Percentiles rank a stretch among this genome's conserved stretches.
These are phyloP conservation scores for Rhinolophus sinicus DNA, from an alignment of 2,113 vertebrate genomes.

Conservation along the genomic window DNA sequence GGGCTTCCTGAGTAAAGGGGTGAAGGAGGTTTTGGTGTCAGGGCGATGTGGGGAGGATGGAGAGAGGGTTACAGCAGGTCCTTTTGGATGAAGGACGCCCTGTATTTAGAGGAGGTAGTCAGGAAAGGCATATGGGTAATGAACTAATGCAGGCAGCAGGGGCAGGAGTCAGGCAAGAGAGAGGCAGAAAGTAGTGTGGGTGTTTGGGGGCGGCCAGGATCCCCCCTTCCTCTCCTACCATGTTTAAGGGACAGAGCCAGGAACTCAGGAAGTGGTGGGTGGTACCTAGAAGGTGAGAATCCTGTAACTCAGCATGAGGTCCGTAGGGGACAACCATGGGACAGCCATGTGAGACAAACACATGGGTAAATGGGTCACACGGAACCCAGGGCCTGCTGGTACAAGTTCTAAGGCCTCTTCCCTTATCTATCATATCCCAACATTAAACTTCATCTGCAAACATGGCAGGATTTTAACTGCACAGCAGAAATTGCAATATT, in stretches of 20 bases:
- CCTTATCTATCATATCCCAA: neutral
- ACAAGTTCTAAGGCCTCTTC: neutral
- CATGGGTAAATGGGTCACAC: neutral
- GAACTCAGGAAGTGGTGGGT: neutral
- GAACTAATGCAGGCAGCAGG: neutral
- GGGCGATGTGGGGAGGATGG: neutral
- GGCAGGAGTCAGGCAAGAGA: neutral
- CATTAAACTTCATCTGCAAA: neutral
- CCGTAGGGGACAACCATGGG: neutral
- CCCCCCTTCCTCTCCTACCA: neutral
- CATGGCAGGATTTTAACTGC: neutral
- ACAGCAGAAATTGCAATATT: neutral
- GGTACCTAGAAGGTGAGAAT: neutral
- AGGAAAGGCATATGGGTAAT: neutral
- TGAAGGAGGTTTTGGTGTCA: neutral
- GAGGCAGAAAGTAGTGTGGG: neutral
- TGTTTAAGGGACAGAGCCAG: neutral
- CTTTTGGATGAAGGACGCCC: neutral
- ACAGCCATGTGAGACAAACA: neutral
- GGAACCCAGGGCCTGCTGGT: neutral
- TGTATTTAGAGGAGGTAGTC: neutral
- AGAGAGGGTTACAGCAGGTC: neutral
- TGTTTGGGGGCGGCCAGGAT: neutral
- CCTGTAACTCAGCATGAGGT: neutral
- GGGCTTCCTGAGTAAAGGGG: neutral